These are phyloP conservation scores for Turdus rufiventris DNA, from an alignment of 2,113 vertebrate species.

Conservation along the genomic window DNA sequence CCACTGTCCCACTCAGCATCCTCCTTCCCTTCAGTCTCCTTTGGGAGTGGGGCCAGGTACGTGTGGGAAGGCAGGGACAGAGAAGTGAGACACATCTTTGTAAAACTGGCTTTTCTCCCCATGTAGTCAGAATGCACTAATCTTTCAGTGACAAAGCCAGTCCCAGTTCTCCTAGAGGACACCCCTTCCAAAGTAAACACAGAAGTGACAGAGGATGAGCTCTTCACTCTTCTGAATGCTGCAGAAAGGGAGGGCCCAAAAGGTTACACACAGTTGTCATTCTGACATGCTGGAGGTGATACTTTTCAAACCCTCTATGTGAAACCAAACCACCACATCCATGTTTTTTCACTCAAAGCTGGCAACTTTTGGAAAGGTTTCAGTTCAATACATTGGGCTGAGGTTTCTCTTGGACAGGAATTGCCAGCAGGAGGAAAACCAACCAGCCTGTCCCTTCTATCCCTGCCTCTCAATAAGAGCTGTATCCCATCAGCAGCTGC, in stretches of 20 bases:
- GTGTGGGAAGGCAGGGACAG: not conserved
- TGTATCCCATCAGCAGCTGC: not conserved
- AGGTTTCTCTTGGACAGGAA: not conserved
- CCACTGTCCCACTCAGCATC: not conserved
- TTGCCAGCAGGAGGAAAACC: not conserved
- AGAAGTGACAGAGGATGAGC: not conserved
- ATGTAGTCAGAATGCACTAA: not conserved
- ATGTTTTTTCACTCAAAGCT: not conserved
- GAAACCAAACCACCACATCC: not conserved
- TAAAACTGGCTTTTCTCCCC: not conserved
- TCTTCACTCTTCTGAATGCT: not conserved
- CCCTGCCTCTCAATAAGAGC: not conserved
- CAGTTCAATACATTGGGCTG: not conserved
- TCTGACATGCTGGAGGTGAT: rapidly evolving
- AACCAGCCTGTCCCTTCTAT: not conserved
- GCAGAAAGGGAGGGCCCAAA: not conserved
- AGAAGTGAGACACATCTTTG: not conserved
- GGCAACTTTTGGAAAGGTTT: not conserved
- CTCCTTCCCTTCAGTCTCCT: not conserved
- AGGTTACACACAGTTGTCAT: not conserved
- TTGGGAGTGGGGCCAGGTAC: not conserved
- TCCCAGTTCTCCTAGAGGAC: not conserved
- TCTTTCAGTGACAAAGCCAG: not conserved
- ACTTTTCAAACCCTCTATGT: not conserved
- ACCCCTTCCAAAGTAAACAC: not conserved